A percentile compares a stretch with the other conserved stretches of the same genome.
Conservation (phyloP, 2,797 vertebrate species). For the Microhierax caerulescens region DNA sequence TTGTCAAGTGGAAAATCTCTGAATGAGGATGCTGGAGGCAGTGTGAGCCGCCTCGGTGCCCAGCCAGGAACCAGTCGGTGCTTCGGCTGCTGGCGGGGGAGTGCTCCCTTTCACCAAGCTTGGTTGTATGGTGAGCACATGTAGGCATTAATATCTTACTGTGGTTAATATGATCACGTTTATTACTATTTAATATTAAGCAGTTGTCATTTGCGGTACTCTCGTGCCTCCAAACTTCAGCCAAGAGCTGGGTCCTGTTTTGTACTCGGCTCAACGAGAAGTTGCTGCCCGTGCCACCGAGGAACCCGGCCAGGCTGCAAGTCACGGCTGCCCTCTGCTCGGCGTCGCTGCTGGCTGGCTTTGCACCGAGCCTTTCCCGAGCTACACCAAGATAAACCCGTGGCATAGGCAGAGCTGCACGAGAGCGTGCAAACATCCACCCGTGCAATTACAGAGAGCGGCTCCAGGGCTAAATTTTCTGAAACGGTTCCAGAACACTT, state of each 20-base stretch:
- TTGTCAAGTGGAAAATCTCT: not conserved
- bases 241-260: not conserved
- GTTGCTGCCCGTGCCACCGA: fast-evolving
- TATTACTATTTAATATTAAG: not conserved
- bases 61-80: not conserved
- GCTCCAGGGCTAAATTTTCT: not conserved
- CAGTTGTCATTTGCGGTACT: not conserved
- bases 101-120: fast-evolving
- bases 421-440: fast-evolving
- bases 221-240: not conserved
- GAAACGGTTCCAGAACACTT: not conserved
- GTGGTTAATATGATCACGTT: not conserved
- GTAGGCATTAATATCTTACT: fast-evolving
- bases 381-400: not conserved
- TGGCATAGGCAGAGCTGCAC: fast-evolving
- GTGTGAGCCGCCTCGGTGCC: not conserved
- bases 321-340: not conserved
- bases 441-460: not conserved
- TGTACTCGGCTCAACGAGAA: not conserved
- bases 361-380: not conserved
- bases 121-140: not conserved
- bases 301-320: fast-evolving
- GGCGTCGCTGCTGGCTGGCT: fast-evolving
- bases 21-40: fast-evolving
- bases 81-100: not conserved